These are phyloP conservation scores for Enteromius fasciolatus DNA, from an alignment of 2,797 vertebrate species.

Conservation along the genomic window DNA sequence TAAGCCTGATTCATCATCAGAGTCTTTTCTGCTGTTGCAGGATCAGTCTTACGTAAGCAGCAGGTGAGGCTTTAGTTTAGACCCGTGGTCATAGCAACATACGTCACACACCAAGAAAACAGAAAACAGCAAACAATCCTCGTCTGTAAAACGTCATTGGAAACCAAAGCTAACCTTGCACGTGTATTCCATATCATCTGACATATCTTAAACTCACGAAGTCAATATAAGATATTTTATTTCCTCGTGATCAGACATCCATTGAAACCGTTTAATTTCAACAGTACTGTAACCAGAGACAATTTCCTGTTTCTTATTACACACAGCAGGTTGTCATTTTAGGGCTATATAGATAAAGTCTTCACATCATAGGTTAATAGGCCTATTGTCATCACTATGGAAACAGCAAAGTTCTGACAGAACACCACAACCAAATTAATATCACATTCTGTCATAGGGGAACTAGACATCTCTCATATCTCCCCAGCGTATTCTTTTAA, in stretches of 20 bases:
- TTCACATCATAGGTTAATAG: neutral
- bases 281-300: neutral
- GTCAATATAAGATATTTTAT: neutral
- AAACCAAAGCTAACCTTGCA: neutral
- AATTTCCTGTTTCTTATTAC: conserved; percentile 25
- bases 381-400: conserved; percentile 61
- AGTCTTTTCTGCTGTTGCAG: neutral
- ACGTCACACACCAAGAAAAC: neutral
- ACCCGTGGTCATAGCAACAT: conserved; percentile 5
- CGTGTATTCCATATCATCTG: too few relatives aligned
- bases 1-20: neutral
- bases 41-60: neutral
- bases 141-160: neutral
- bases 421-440: conserved; percentile 42
- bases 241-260: neutral
- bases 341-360: neutral
- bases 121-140: neutral
- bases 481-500: neutral
- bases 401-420: conserved; percentile 63
- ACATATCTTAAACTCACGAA: neutral
- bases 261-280: neutral
- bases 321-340: conserved; percentile 1
- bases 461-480: conserved; percentile 26
- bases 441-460: conserved; percentile 24
- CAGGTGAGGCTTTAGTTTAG: neutral